Evolutionary conservation across 2,888 invertebrate species (phyloP).

Genomic region (Cantharis rustica): DNA sequence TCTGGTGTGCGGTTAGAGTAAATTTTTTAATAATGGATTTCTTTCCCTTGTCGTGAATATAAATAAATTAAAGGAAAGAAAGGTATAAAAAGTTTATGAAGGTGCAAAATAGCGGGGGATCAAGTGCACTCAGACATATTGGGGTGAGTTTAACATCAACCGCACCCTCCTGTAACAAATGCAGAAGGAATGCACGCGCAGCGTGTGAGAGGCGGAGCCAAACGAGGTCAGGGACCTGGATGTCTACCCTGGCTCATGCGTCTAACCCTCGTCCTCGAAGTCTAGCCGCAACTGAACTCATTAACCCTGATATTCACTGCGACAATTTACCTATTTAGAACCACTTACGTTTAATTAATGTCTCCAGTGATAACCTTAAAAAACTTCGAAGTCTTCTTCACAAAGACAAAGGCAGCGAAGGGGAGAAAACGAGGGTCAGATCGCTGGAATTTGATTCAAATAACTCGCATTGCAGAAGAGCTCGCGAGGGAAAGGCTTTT

Average conservation of each 20-base stretch:
- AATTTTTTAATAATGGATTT: not conserved
- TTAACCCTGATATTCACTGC: slow-evolving; percentile 36
- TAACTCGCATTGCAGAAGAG: not conserved
- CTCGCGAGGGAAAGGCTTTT: not conserved
- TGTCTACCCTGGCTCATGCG: slow-evolving; percentile 58
- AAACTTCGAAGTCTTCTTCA: not conserved
- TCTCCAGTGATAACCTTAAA: not conserved
- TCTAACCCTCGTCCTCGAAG: slow-evolving; percentile 53
- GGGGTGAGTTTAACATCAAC: slow-evolving; percentile 38
- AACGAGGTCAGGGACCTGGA: slow-evolving; percentile 64
- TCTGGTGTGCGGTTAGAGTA: slow-evolving; percentile 50
- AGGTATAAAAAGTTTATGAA: slow-evolving; percentile 25
- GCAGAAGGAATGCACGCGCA: slow-evolving; percentile 52
- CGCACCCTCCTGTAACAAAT: slow-evolving; percentile 52
- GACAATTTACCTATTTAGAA: slow-evolving; percentile 34
- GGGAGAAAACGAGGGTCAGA: not conserved
- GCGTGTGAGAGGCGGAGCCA: slow-evolving; percentile 56
- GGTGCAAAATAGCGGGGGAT: slow-evolving; percentile 36
- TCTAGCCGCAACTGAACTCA: slow-evolving; percentile 35
- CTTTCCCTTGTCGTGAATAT: not conserved
- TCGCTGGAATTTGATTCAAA: not conserved
- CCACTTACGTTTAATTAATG: slow-evolving; percentile 17
- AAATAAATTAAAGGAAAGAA: not conserved
- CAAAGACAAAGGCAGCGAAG: not conserved
- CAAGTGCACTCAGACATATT: slow-evolving; percentile 37